These are phyloP conservation scores for Exaiptasia diaphana DNA, from an alignment of 64 coral and sea anemone species.

Conservation along the genomic window DNA sequence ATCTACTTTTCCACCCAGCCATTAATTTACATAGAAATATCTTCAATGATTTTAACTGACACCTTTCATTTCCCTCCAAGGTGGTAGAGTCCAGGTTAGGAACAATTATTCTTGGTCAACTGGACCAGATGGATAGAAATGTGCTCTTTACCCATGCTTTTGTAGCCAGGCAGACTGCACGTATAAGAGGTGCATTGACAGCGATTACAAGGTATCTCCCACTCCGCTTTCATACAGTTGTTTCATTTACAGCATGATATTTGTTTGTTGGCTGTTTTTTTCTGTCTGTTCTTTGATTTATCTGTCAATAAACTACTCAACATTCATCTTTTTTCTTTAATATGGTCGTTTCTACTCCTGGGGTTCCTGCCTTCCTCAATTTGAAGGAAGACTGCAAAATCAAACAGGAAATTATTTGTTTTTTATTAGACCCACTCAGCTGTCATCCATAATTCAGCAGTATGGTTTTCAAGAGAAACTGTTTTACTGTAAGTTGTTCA, in stretches of 20 bases:
- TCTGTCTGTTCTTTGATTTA: not conserved
- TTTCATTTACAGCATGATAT: too few species aligned
- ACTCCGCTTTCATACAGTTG: too few species aligned
- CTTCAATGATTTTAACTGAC: too few species aligned
- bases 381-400: too few species aligned
- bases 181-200: conserved; percentile 88
- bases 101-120: conserved; percentile 74
- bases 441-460: conserved; percentile 69
- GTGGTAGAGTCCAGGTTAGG: conserved; percentile 69
- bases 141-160: conserved; percentile 94
- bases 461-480: conserved; percentile 96
- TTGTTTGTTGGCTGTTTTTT: not conserved
- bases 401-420: too few species aligned
- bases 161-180: conserved; percentile 83
- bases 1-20: too few species aligned
- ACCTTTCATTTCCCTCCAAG: too few species aligned
- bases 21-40: too few species aligned
- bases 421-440: conserved; percentile 75
- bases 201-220: conserved; percentile 74
- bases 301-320: too few species aligned
- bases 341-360: too few species aligned
- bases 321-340: too few species aligned
- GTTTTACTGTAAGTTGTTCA: conserved; percentile 77
- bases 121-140: conserved; percentile 88
- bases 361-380: too few species aligned